Evolutionary conservation across 2,797 vertebrate species (phyloP), one percentile per base, ranked within the genome.

Genomic region (Anisognathus igniventris): DNA sequence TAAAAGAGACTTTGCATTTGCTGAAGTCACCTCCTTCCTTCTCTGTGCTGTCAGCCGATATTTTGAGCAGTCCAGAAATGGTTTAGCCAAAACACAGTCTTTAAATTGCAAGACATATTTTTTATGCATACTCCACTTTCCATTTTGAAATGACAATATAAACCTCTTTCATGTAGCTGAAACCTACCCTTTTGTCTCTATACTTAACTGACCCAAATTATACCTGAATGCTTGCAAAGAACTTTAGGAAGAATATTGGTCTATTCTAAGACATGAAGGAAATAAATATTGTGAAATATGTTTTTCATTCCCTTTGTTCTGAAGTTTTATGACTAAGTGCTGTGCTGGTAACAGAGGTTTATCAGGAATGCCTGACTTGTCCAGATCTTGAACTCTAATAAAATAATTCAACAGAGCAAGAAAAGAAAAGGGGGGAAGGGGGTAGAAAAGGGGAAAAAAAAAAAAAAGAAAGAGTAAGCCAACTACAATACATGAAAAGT

Each of bases 201-300:
- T 75, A 91, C 47, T 96, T 93, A 95, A 92, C 64, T 94, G 78
- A 79, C 64, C 80, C 70, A 96, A 95, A 96, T 93, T 66, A 91
- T 30, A 92, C 75, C 92, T 92, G 82, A 84, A 87, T 1, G 3
- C 13, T 91, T 70, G 48, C 68, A 93, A 73, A 88, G 83, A 91
- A 72, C 31, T 85, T 67, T 73, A 58, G 65, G 48, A 94, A 96
- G 72, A 82, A 83, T 77, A 89, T 35, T 47, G 74, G 68, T 86
- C 88, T 97, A 64, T 94, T 90, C 80, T 45, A 91, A 81, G 82
- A 72, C 37, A 65, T 48, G 37, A 56, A 91, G 65, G 56, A 93
- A 94, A 95, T 75, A 95, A 95, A 70, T 66, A 80, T 68, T 58
- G 70, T 57, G 86, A 93, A 95, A 85, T 68, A 83, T 61, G 75